Base-by-base conservation (phyloP, 2,797 vertebrate species). In the Sciurus carolinensis region DNA sequence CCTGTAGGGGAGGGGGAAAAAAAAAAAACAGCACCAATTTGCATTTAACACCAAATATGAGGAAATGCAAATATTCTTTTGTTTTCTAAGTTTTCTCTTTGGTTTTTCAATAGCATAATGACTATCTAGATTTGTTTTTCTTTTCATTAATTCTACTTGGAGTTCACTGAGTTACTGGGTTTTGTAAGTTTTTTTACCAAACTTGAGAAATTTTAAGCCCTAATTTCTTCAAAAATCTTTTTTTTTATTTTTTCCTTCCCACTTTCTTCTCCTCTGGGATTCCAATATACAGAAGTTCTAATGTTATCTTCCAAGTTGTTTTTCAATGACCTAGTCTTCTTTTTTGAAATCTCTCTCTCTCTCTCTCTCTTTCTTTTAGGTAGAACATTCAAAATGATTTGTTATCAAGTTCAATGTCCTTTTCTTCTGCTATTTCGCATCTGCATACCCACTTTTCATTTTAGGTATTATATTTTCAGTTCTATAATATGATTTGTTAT, bases 21-120 rank as follows among this genome's bases (percentile, higher is more conserved):
- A 39, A 20, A 39, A 39, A 39, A 39, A 39, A 57, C 18, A 57
- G 18, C 54, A 5, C 18, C 18, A 57, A 57, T 57, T 57, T 57
- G 17, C 20, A 57, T 81, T 12, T 87, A 82, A 94, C 30, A 82
- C 3, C 30, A 90, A 83, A 76, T 69, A 88, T 26, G 92, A 94
- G 28, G 36, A 94, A 90, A 71, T 76, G 90, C 62, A 64, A 64
- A 64, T 30, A 57, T 62, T 84, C 62, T 69, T 57, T 71, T 86
- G 20, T 42, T 83, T 95, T 67, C 30, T 24, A 54, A 57, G 1
- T 79, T 28, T 79, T 84, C 69, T 44, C 11, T 47, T 86, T 75
- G n/a, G 2, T 57, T 36, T 52, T 84, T 85, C 30, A 72, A 13
- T 22, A 79, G 13, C 24, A 14, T 36, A 7, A 67, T 20, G 28